Evolutionary conservation across 2,797 vertebrate species (phyloP), one percentile per base, ranked within the genome.

Genomic region (Enoplosus armatus): DNA sequence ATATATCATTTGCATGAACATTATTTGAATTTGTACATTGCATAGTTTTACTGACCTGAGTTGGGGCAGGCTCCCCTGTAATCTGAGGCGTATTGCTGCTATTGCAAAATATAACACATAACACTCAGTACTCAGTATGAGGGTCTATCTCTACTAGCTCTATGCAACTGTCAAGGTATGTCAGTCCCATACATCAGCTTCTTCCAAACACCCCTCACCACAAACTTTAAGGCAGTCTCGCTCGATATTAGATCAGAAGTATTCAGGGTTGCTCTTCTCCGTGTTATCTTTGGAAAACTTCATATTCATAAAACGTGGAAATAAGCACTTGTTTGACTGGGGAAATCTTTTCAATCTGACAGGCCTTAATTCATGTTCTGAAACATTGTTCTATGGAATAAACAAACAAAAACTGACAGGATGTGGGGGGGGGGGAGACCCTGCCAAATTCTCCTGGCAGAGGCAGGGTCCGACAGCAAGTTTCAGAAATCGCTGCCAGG

Each of bases 91-190:
- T 3, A 61, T 5, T 10, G 24, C 48, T 75, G 48, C 54, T n/a
- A n/a, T n/a, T n/a, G n/a, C n/a, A n/a, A n/a, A n/a, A n/a, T n/a
- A n/a, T n/a, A n/a, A n/a, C n/a, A n/a, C n/a, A n/a, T n/a, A n/a
- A n/a, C n/a, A n/a, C n/a, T n/a, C n/a, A n/a, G n/a, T n/a, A n/a
- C n/a, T n/a, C 35, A 29, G 47, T 10, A 35, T 43, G 41, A 56
- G 11, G 22, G 5, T 22, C 6, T 24, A 54, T 51, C 47, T 68
- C 76, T 11, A 8, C 35, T 4, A 56, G 39, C 53, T 50, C 14
- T 22, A 14, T 53, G 62, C 27, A 56, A 15, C 10, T 67, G 56
- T 85, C 66, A 83, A 22, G 59, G 63, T 35, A 29, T 24, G 59
- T 55, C 67, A 31, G 33, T 47, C 55, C 50, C 29, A 70, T 1